Conservation (phyloP, 1,140 invertebrate species). For the Tribolium madens region DNA sequence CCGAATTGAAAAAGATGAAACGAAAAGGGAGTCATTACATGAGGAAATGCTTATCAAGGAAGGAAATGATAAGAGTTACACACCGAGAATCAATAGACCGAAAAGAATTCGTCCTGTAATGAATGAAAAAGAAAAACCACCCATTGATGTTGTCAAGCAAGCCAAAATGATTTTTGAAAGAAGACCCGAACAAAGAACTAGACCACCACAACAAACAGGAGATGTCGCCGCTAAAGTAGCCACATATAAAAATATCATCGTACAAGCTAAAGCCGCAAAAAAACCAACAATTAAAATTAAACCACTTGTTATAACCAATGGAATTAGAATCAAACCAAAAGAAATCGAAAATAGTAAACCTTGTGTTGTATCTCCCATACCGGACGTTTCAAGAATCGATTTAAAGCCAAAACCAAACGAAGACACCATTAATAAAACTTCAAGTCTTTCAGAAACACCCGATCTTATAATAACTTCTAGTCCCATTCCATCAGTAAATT, state of each 20-base stretch:
- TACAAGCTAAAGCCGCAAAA: conserved; percentile 66
- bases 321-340: conserved; percentile 48
- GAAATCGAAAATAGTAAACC: conserved; percentile 45
- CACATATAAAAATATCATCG: conserved; percentile 74
- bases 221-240: conserved; percentile 77
- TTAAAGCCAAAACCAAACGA: conserved; percentile 38
- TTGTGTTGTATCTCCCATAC: conserved; percentile 52
- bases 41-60: conserved; percentile 61
- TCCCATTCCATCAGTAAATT: conserved; percentile 54
- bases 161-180: conserved; percentile 86
- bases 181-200: conserved; percentile 70
- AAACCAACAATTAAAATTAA: conserved; percentile 68
- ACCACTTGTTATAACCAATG: conserved; percentile 42
- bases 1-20: conserved; percentile 14
- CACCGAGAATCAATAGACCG: conserved; percentile 68
- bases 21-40: conserved; percentile 60
- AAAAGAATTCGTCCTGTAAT: conserved; percentile 77
- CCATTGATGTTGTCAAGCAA: conserved; percentile 86
- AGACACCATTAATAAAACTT: background rate
- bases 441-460: conserved; percentile 60
- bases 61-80: conserved; percentile 58
- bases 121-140: conserved; percentile 84
- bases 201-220: conserved; percentile 69
- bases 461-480: conserved; percentile 64
- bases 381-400: conserved; percentile 61